Evolutionary conservation across 1,140 invertebrate species (phyloP).

Genomic region (Heliconius eleuchia): DNA sequence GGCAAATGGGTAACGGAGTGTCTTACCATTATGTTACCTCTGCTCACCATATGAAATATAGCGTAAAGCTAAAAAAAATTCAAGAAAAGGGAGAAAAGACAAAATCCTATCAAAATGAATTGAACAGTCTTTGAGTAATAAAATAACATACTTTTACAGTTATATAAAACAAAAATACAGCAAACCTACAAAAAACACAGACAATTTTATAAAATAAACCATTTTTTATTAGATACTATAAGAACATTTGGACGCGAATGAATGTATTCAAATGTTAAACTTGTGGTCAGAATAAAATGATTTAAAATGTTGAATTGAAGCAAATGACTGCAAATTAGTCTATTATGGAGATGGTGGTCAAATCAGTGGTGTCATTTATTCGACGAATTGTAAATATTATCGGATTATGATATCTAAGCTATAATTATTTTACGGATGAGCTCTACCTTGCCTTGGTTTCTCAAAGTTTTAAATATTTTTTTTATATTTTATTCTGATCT

Average conservation of each 20-base stretch:
- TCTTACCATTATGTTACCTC: too few species aligned
- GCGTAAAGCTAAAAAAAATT: neutral
- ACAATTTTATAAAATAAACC: neutral
- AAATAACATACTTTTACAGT: neutral
- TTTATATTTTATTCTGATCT: too few species aligned
- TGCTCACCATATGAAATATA: too few species aligned
- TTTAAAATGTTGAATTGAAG: neutral
- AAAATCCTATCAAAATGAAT: too few species aligned
- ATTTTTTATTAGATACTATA: neutral
- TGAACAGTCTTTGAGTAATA: neutral
- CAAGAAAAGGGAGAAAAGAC: neutral
- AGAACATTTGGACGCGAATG: neutral
- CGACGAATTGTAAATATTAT: neutral
- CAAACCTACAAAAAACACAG: too few species aligned
- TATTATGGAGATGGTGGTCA: neutral
- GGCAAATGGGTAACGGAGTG: too few species aligned
- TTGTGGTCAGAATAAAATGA: neutral
- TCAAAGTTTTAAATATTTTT: neutral
- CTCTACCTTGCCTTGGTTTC: neutral
- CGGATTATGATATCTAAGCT: conserved; percentile 3
- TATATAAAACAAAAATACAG: neutral
- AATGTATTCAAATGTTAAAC: conserved; percentile 6
- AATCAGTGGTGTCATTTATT: neutral
- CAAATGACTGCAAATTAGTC: conserved; percentile 8
- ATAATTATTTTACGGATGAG: neutral